Base-by-base conservation (phyloP, 1,140 invertebrate species). In the Drosophila santomea region DNA sequence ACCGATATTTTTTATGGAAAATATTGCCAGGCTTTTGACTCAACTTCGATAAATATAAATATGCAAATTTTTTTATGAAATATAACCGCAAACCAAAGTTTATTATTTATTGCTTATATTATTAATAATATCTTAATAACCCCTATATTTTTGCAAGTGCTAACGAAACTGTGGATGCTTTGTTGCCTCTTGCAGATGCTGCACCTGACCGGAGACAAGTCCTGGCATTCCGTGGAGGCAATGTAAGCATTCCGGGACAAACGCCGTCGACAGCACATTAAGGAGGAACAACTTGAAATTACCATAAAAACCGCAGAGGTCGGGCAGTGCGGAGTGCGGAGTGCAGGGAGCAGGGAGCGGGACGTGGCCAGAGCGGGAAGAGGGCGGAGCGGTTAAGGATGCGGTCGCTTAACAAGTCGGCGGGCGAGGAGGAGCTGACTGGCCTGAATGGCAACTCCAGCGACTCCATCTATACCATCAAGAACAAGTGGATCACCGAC, bases 341-440 rank as follows among this genome's bases (percentile, higher is more conserved):
- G 32, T 10, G 47, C 15, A 10, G 36, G 36, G 7, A 54, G 62
- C 10, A 39, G 32, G 50, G 25, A 56, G 47, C 15, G 14, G 36
- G 36, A 14, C 28, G 41, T 1, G 41, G 55, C 28, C 10, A 45
- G 39, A 12, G 43, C 10, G 12, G 20, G 38, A 11, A 20, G 7
- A 45, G 45, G n/a, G 20, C 23, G 23, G 92, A 0, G 96, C 59
- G 32, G 28, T 36, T 35, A 23, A 91, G 2, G 82, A 94, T 4
- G 95, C 92, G 78, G 95, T 94, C 15, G 95, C 92, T 20, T 96
- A 82, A 41, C 95, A 96, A 91, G 96, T 94, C 47, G 95, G 93
- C 95, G 96, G 93, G 52, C 48, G 79, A 85, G 15, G 90, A 91
- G 25, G 69, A 81, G n/a, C 50, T 83, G 7, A 71, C 63, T 64